These are phyloP conservation scores for Lonchura striata DNA, from an alignment of 2,113 vertebrate genomes.

Conservation along the genomic window DNA sequence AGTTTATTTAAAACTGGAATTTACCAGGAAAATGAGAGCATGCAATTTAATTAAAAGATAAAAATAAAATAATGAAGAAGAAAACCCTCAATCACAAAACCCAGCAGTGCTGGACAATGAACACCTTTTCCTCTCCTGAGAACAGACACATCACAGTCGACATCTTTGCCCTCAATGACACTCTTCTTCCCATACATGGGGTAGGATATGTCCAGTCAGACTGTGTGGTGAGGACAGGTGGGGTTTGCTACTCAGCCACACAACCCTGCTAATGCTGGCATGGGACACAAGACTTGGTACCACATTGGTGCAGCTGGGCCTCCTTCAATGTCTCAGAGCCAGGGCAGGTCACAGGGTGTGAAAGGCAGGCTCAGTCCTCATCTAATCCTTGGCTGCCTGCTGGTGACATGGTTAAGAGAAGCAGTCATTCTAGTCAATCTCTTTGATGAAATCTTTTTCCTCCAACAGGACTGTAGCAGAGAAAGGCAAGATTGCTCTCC, in stretches of 20 bases:
- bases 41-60: neutral
- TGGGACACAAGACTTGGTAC: neutral
- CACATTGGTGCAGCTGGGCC: too few relatives aligned
- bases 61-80: neutral
- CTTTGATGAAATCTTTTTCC: neutral
- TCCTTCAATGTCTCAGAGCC: neutral
- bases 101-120: neutral
- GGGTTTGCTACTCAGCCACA: neutral
- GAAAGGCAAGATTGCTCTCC: neutral
- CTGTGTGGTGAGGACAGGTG: neutral
- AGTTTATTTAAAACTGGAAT: neutral
- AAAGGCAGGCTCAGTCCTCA: neutral
- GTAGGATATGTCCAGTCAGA: neutral
- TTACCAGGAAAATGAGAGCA: neutral
- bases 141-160: neutral
- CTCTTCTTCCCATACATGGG: rapidly evolving
- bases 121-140: neutral
- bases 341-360: rapidly evolving
- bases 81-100: neutral
- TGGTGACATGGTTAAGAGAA: neutral
- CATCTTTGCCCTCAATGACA: neutral
- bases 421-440: neutral
- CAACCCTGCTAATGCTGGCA: rapidly evolving
- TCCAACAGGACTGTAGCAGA: neutral
- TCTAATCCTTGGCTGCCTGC: neutral